These are phyloP conservation scores for Buceros bicornis DNA, from an alignment of 2,797 vertebrate genomes.

Conservation along the genomic window DNA sequence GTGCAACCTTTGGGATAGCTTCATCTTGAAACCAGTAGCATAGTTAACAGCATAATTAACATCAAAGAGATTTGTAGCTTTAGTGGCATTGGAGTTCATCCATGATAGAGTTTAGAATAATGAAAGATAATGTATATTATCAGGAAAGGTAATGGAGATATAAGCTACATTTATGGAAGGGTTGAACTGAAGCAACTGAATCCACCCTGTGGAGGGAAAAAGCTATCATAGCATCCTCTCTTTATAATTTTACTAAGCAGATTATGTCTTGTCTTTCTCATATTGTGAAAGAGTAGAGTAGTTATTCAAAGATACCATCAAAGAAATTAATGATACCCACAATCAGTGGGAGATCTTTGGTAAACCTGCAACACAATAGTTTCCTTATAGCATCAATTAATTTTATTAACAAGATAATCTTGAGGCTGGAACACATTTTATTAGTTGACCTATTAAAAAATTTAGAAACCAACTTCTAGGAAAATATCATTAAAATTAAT, in stretches of 20 bases:
- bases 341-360: constrained; percentile 23
- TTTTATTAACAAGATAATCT: constrained; percentile 27
- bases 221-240: not conserved
- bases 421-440: not conserved
- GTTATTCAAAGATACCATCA: constrained; percentile 7
- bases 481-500: not conserved
- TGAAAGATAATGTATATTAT: not conserved
- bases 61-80: not conserved
- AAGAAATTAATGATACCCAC: constrained; percentile 22
- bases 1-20: not conserved
- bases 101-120: not conserved
- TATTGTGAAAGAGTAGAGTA: constrained; percentile 15
- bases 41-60: not conserved
- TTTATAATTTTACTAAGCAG: constrained; percentile 23
- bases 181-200: not conserved
- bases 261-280: constrained; percentile 11
- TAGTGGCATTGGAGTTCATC: not conserved
- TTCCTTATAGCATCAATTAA: constrained; percentile 7
- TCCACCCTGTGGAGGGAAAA: not conserved
- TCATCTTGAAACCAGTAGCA: not conserved
- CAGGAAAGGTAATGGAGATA: not conserved
- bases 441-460: not conserved
- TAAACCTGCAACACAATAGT: constrained; percentile 5
- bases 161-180: not conserved
- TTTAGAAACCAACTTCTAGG: not conserved